phyloP scores from a whole-genome alignment of 2,797 vertebrate genomes.

The Semotilus atromaculatus region DNA sequence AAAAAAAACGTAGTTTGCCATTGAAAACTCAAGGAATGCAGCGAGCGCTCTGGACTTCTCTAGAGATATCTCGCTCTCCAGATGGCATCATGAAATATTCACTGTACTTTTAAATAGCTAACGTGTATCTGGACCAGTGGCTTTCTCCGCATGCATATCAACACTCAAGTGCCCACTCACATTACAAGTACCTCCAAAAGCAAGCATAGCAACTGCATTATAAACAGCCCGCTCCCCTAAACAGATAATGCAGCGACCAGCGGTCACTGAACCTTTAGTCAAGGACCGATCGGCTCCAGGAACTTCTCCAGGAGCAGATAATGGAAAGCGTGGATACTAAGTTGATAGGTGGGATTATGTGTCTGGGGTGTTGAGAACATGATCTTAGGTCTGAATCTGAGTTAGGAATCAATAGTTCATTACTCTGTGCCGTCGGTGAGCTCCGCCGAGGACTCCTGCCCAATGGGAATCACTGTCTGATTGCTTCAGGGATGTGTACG shows the following conservation, averaged over 20 bases:
- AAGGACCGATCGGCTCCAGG: conserved; percentile 5
- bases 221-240: conserved; percentile 9
- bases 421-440: conserved; percentile 69
- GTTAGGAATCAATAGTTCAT: conserved; percentile 80
- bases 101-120: conserved; percentile 47
- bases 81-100: conserved; percentile 62
- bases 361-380: conserved; percentile 70
- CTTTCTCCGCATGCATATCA: conserved; percentile 35
- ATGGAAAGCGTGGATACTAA: conserved; percentile 68
- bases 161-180: conserved; percentile 27
- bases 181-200: conserved; percentile 12
- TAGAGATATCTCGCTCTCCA: conserved; percentile 45
- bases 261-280: neutral
- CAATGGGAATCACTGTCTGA: conserved; percentile 71
- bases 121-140: conserved; percentile 23
- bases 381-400: conserved; percentile 66
- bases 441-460: conserved; percentile 56
- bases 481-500: conserved; percentile 69
- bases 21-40: conserved; percentile 28
- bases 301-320: conserved; percentile 56
- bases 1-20: conserved; percentile 12
- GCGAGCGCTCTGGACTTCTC: conserved; percentile 28
- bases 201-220: conserved; percentile 22
- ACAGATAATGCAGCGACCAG: conserved; percentile 12
- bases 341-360: conserved; percentile 73